Percentiles rank a stretch among this genome's conserved stretches.
Evolutionary conservation across 2,888 invertebrate species (phyloP).

Genomic region (Noctua janthina): DNA sequence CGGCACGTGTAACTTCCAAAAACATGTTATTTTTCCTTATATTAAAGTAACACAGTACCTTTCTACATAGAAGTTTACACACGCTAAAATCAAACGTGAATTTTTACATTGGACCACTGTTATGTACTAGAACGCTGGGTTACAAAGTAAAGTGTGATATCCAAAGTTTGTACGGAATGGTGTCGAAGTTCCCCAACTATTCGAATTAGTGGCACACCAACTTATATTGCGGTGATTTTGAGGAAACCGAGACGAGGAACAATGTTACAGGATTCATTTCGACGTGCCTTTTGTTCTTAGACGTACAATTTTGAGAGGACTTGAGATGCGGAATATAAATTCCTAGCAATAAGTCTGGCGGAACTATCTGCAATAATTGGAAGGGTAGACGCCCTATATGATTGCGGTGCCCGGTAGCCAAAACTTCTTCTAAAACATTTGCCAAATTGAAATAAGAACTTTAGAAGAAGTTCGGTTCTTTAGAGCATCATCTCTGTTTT

Average conservation of each 20-base stretch:
- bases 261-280: slow-evolving; percentile 37
- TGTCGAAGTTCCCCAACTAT: slow-evolving; percentile 43
- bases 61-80: slow-evolving; percentile 5
- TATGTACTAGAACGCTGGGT: not conserved
- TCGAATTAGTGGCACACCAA: slow-evolving; percentile 52
- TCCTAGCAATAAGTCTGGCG: not conserved
- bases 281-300: slow-evolving; percentile 6
- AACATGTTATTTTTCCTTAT: slow-evolving; percentile 6
- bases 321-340: slow-evolving; percentile 33
- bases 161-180: slow-evolving; percentile 39
- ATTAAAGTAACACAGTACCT: not conserved
- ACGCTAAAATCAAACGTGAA: not conserved
- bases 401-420: not conserved
- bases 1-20: not conserved
- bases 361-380: slow-evolving; percentile 11
- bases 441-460: not conserved
- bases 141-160: slow-evolving; percentile 37
- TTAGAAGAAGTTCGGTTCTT: not conserved
- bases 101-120: slow-evolving; percentile 1
- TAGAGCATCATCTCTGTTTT: not conserved
- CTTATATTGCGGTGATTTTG: slow-evolving; percentile 51
- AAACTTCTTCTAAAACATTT: not conserved
- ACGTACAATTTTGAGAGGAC: slow-evolving; percentile 1
- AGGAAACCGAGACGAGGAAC: slow-evolving; percentile 19
- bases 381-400: not conserved